Base-by-base conservation (phyloP, 1,140 invertebrate genomes). In the Procambarus clarkii region DNA sequence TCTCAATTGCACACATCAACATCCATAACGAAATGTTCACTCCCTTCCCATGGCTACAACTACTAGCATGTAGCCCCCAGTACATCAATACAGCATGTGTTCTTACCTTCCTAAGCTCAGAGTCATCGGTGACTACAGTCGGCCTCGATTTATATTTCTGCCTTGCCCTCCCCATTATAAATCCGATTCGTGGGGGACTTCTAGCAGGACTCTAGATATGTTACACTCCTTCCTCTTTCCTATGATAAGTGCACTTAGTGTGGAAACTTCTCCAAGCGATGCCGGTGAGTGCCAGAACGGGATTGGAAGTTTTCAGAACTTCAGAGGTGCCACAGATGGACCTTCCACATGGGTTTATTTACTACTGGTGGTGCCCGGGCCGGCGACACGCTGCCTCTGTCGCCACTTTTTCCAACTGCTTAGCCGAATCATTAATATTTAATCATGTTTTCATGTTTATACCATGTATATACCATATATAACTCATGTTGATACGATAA, bases 81-180 rank as follows among this genome's bases (percentile, higher is more conserved):
- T 54, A 9, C 50, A 54, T 54, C 13, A 54, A 54, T 13, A 54
- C 8, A 54, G 1, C 50, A 21, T 18, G 9, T 3, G 45, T 13
- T 34, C 69, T 90, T 79, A 91, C 89, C 82, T 79, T 91, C 45
- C 80, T 91, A 8, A 71, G 48, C n/a, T 91, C 83, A 21, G 82
- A 64, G 0, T 91, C 60, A 79, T 91, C 89, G 11, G 82, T 80
- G 18, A 91, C 76, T 50, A 86, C 76, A 15, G 60, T 71, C 34
- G 82, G 82, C 18, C 50, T 78, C 2, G 71, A 5, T 44, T 79
- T 91, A 46, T 91, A 91, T 69, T 91, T 91, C 48, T 50, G 82
- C 34, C 89, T 85, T 15, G 89, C 46, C n/a, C 83, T 54, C 18
- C 89, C 89, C 89, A 91, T 91, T 15, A 18, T 86, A 34, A 34